Evolutionary conservation across 2,888 invertebrate genomes (phyloP).

Genomic region (Aplocera efformata): DNA sequence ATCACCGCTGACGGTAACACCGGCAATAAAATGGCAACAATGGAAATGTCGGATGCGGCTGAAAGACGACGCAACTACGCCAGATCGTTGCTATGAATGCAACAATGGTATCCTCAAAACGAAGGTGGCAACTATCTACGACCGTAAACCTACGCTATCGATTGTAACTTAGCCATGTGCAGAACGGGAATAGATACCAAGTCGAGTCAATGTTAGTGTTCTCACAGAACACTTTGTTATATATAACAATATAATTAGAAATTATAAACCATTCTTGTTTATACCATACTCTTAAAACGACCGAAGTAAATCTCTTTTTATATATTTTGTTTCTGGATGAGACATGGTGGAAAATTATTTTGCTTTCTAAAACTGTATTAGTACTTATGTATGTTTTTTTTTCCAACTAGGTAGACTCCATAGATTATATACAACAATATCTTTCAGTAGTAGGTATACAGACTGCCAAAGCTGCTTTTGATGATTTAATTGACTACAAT

Average conservation of each 20-base stretch:
- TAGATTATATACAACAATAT: no score
- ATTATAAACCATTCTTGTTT: no score
- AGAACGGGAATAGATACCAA: slow-evolving; percentile 29
- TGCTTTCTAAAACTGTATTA: no score
- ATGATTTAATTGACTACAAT: no score
- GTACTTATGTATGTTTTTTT: no score
- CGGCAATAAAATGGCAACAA: slow-evolving; percentile 78
- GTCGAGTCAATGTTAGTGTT: slow-evolving; percentile 29
- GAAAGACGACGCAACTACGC: slow-evolving; percentile 69
- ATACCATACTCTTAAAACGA: no score
- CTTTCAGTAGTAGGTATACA: no score
- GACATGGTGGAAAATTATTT: no score
- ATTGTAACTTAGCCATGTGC: slow-evolving; percentile 38
- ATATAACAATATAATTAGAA: slow-evolving; percentile 30
- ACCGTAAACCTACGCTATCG: slow-evolving; percentile 60
- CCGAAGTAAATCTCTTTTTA: no score
- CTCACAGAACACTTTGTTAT: slow-evolving; percentile 33
- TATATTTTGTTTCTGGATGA: no score
- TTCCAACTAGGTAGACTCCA: no score
- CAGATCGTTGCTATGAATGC: slow-evolving; percentile 74
- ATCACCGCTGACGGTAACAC: slow-evolving; percentile 74
- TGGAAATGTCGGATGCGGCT: slow-evolving; percentile 76
- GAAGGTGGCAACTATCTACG: slow-evolving; percentile 73
- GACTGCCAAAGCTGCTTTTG: no score
- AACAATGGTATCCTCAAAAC: slow-evolving; percentile 74